Base-by-base conservation (phyloP, 2,113 vertebrate genomes). In the Girardinichthys multiradiatus region DNA sequence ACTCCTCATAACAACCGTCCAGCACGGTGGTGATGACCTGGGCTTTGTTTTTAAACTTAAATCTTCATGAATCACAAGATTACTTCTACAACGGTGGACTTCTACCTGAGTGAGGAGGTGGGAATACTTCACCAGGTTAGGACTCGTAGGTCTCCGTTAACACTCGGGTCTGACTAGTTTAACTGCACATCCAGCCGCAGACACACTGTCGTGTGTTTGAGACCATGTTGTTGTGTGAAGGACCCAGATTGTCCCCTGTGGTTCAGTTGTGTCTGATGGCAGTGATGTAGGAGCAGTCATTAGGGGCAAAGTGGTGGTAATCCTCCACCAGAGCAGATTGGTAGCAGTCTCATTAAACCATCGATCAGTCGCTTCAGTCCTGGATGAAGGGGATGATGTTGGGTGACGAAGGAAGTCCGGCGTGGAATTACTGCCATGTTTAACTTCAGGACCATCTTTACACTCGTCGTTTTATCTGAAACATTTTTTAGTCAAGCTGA, bases 271-370 rank as follows among this genome's bases (percentile, higher is more conserved):
- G 13, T 75, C 64, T 31, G 64, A 31, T 67, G 74, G 72, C 76
- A 68, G 77, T 84, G 87, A 86, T 91, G 86, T 84, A 86, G 72
- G 79, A 85, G 84, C 71, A 73, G 64, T 77, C 85, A 82, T 90
- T 85, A 83, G 84, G 71, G 62, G 75, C 84, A 80, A 87, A 84
- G 73, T 57, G 68, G n/a, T 70, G 70, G 85, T 88, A 82, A 92
- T 88, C 81, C 77, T 79, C 85, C 35, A 31, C 70, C 77, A 60
- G 79, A 74, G 33, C 2, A 35, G 59, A 84, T 77, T 79, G 81
- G 89, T 87, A 87, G 82, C 87, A 76, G 85, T 90, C 88, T 88
- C 86, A 90, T 87, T 80, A 83, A 84, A 81, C 58, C 81, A 76
- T 89, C 74, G 68, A 88, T 89, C 84, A 81, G 71, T 31, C 28